phyloP scores from a whole-genome alignment of 2,113 vertebrate species.

The Takifugu bimaculatus region DNA sequence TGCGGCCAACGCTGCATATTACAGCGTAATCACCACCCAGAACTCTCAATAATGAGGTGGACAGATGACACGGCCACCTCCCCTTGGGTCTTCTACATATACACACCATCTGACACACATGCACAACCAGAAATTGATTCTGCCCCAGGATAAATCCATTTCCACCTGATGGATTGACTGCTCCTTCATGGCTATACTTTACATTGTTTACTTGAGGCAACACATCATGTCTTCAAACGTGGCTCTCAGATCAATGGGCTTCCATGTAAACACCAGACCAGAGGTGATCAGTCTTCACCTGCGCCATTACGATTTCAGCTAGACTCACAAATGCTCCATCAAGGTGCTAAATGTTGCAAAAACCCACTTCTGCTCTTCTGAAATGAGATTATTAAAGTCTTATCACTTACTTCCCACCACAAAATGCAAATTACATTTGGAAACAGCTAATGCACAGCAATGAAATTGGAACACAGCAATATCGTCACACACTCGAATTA shows the following conservation, averaged over 20 bases:
- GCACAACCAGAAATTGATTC: constrained; percentile 62
- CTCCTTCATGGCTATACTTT: constrained; percentile 80
- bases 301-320: constrained; percentile 23
- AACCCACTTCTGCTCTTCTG: constrained; percentile 30
- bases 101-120: neutral
- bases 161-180: constrained; percentile 78
- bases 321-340: constrained; percentile 43
- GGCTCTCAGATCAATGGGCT: constrained; percentile 71
- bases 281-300: constrained; percentile 56
- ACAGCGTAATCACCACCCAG: no score
- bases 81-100: constrained; percentile 30
- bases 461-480: constrained; percentile 54
- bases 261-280: constrained; percentile 48
- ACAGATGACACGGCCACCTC: constrained; percentile 67
- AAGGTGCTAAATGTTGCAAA: constrained; percentile 20
- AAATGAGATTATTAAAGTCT: constrained; percentile 34
- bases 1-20: no score
- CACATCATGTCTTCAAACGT: constrained; percentile 69
- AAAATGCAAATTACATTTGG: constrained; percentile 44
- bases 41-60: no score
- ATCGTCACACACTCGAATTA: constrained; percentile 38
- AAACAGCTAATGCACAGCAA: constrained; percentile 40
- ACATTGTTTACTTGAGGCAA: constrained; percentile 79
- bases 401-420: constrained; percentile 29
- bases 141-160: constrained; percentile 75